Evolutionary conservation across 2,888 invertebrate genomes (phyloP).

Genomic region (Hesperia comma): DNA sequence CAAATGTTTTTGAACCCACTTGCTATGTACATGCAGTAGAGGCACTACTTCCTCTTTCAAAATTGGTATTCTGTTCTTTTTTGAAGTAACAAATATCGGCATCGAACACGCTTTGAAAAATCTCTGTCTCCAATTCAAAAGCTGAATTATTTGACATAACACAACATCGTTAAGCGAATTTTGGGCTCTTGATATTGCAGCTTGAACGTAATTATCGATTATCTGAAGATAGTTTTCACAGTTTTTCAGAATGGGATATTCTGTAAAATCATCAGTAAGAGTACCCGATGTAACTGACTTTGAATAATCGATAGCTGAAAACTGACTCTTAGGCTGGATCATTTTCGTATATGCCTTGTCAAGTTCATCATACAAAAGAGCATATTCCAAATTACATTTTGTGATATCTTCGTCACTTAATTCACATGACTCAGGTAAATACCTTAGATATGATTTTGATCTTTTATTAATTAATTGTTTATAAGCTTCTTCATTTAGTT

Average conservation of each 20-base stretch:
- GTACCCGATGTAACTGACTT: constrained; percentile 69
- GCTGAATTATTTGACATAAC: constrained; percentile 70
- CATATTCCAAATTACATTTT: constrained; percentile 66
- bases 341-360: constrained; percentile 49
- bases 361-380: constrained; percentile 75
- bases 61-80: constrained; percentile 61
- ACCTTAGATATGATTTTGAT: constrained; percentile 54
- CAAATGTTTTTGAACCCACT: constrained; percentile 88
- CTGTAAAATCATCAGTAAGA: constrained; percentile 74
- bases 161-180: constrained; percentile 60
- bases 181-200: constrained; percentile 56
- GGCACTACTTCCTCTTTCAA: constrained; percentile 82
- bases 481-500: constrained; percentile 55
- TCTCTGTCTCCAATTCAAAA: constrained; percentile 82
- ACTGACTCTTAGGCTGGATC: constrained; percentile 47
- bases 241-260: constrained; percentile 81
- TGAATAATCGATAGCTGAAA: constrained; percentile 81
- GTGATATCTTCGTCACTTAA: constrained; percentile 46
- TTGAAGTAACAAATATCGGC: constrained; percentile 59
- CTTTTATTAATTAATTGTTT: constrained; percentile 44
- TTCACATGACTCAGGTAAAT: constrained; percentile 58
- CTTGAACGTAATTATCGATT: constrained; percentile 72
- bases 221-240: constrained; percentile 76
- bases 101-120: constrained; percentile 70
- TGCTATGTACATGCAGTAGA: constrained; percentile 87